Conservation (phyloP, 1,140 invertebrate species). For the Drosophila insularis region DNA sequence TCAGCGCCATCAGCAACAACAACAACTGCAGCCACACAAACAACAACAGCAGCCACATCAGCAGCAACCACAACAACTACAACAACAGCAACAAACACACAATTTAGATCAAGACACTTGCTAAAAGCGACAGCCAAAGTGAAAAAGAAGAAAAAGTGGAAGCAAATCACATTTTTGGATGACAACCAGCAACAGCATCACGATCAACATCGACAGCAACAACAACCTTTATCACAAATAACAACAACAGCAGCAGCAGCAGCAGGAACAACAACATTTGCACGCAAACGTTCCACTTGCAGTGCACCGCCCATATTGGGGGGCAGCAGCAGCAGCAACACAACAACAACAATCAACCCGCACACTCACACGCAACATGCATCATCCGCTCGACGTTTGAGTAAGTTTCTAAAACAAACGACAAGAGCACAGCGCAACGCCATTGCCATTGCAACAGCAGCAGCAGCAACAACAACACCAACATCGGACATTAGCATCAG, state of each 20-base stretch:
- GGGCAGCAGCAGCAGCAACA: conserved; percentile 14
- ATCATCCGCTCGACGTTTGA: conserved; percentile 48
- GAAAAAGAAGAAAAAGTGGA: conserved; percentile 78
- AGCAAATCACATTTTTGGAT: conserved; percentile 70
- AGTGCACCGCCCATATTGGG: conserved; percentile 62
- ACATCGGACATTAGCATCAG: not conserved
- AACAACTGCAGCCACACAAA: conserved; percentile 33
- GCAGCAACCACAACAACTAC: conserved; percentile 26
- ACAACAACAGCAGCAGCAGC: conserved; percentile 1
- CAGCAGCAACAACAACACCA: conserved; percentile 24
- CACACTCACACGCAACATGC: not conserved
- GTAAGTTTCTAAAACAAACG: conserved; percentile 50
- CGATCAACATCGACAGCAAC: conserved; percentile 17
- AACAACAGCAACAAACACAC: conserved; percentile 44
- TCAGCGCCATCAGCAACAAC: conserved; percentile 34
- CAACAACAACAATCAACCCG: conserved; percentile 4
- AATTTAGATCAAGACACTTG: conserved; percentile 62
- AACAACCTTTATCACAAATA: not conserved
- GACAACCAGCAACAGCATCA: conserved; percentile 42
- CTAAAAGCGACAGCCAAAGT: conserved; percentile 75
- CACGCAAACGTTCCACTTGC: conserved; percentile 65
- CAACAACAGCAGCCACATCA: conserved; percentile 28
- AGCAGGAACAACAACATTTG: conserved; percentile 10
- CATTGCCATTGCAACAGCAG: conserved; percentile 6
- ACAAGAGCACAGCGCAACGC: conserved; percentile 23